Percentiles rank a stretch among this genome's conserved stretches.
Evolutionary conservation across 2,888 invertebrate species (phyloP).

Genomic region (Augochlorella aurata): DNA sequence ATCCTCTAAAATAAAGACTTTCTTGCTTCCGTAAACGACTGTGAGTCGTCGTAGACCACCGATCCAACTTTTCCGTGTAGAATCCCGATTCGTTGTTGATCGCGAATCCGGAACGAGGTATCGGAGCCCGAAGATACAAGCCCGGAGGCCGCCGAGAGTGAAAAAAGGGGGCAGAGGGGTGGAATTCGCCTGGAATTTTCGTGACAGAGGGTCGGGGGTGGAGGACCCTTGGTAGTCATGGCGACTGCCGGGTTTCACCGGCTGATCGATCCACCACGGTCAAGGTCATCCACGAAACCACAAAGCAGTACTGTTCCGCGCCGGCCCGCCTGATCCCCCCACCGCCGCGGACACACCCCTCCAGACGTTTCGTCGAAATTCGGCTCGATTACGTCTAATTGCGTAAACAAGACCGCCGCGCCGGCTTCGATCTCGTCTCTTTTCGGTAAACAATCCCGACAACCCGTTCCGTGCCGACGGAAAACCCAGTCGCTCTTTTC

Average conservation of each 20-base stretch:
- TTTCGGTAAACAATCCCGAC: slow-evolving; percentile 39
- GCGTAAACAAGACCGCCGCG: slow-evolving; percentile 26
- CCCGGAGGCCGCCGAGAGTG: neutral
- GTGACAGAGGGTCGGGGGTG: slow-evolving; percentile 55
- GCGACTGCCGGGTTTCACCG: slow-evolving; percentile 79
- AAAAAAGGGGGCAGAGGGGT: slow-evolving; percentile 24
- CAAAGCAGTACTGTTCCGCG: slow-evolving; percentile 49
- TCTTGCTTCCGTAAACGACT: too few relatives aligned
- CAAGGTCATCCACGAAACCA: slow-evolving; percentile 77
- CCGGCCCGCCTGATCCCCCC: neutral
- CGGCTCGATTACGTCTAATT: slow-evolving; percentile 32
- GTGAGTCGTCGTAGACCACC: too few relatives aligned
- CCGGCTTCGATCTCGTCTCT: neutral
- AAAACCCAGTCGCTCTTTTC: neutral
- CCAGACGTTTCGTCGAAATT: slow-evolving; percentile 36
- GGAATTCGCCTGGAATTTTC: slow-evolving; percentile 66
- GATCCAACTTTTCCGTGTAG: neutral
- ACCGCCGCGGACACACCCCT: slow-evolving; percentile 57
- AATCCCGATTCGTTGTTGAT: neutral
- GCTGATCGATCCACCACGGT: slow-evolving; percentile 80
- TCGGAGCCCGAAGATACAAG: neutral
- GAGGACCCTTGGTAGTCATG: slow-evolving; percentile 79
- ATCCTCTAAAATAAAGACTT: too few relatives aligned
- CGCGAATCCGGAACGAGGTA: neutral
- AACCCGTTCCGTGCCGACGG: slow-evolving; percentile 10